These are phyloP conservation scores for Neodontobutis hainanensis DNA, from an alignment of 2,113 vertebrate species.

Conservation along the genomic window DNA sequence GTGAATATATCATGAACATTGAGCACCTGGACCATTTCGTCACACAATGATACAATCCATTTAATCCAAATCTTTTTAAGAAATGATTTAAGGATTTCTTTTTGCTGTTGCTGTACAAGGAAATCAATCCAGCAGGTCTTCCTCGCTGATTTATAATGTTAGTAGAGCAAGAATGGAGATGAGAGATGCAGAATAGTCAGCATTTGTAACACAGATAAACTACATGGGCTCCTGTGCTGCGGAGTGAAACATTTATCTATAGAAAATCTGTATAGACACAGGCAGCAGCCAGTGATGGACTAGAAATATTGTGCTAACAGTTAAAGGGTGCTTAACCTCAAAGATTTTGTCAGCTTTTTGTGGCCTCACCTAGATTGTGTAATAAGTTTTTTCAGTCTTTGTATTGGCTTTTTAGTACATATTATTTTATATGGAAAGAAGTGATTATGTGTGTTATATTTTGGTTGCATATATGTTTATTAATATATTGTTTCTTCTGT, in stretches of 20 bases:
- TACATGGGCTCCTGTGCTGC: slow-evolving; percentile 69
- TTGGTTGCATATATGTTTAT: slow-evolving; percentile 6
- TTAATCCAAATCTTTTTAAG: slow-evolving; percentile 80
- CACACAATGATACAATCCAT: slow-evolving; percentile 83
- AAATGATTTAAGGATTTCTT: slow-evolving; percentile 79
- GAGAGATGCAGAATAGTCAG: slow-evolving; percentile 78
- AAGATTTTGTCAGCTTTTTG: slow-evolving; percentile 38
- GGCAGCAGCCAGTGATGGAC: slow-evolving; percentile 61
- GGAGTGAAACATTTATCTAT: slow-evolving; percentile 77
- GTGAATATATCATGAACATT: slow-evolving; percentile 75
- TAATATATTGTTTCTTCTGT: slow-evolving; percentile 54
- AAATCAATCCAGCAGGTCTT: slow-evolving; percentile 69
- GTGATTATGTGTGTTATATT: not conserved
- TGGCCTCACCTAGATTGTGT: slow-evolving; percentile 5
- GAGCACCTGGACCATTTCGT: slow-evolving; percentile 72
- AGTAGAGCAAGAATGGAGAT: slow-evolving; percentile 68
- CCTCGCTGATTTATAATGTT: slow-evolving; percentile 79
- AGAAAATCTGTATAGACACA: slow-evolving; percentile 67
- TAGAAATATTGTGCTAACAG: slow-evolving; percentile 50
- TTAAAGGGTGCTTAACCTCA: slow-evolving; percentile 50
- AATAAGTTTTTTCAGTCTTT: not conserved
- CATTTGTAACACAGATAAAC: slow-evolving; percentile 77
- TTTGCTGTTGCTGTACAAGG: slow-evolving; percentile 59
- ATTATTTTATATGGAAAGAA: not conserved
- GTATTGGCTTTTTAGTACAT: not conserved